Percentiles rank a stretch among this genome's conserved stretches.
phyloP scores from a whole-genome alignment of 2,888 invertebrate species.

The Mesochorus sp. region DNA sequence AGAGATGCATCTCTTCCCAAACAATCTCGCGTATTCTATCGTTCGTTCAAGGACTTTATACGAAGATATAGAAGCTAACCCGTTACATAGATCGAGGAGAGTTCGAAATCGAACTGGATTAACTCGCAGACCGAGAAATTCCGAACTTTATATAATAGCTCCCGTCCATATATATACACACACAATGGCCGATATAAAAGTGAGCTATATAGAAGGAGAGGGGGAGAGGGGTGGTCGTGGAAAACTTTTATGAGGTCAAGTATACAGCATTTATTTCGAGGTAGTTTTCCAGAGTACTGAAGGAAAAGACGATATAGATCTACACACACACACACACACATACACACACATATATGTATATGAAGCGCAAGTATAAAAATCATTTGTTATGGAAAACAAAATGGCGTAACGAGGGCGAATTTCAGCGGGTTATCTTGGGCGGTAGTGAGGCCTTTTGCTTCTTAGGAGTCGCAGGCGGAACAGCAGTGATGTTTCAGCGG shows the following conservation, averaged over 20 bases:
- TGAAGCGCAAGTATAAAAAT: no score
- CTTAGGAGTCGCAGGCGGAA: not conserved
- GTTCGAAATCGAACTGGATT: constrained; percentile 48
- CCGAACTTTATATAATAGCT: constrained; percentile 14
- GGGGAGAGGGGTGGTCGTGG: constrained; percentile 33
- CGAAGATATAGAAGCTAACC: no score
- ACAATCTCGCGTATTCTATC: no score
- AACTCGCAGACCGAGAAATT: constrained; percentile 45
- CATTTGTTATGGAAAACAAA: constrained; percentile 1
- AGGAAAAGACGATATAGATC: not conserved
- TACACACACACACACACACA: not conserved
- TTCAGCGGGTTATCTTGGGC: not conserved
- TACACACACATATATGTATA: not conserved
- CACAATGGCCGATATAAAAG: not conserved
- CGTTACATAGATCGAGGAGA: constrained; percentile 13
- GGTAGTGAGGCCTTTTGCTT: not conserved
- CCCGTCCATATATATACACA: not conserved
- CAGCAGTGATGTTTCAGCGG: not conserved
- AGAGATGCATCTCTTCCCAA: no score
- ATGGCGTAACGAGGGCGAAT: constrained; percentile 1
- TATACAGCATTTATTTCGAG: constrained; percentile 64
- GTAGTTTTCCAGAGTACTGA: constrained; percentile 51
- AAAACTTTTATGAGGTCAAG: constrained; percentile 67
- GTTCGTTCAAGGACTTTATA: no score
- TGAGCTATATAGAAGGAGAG: not conserved